Evolutionary conservation across 2,888 invertebrate species (phyloP).

Genomic region (Hetaerina titia): DNA sequence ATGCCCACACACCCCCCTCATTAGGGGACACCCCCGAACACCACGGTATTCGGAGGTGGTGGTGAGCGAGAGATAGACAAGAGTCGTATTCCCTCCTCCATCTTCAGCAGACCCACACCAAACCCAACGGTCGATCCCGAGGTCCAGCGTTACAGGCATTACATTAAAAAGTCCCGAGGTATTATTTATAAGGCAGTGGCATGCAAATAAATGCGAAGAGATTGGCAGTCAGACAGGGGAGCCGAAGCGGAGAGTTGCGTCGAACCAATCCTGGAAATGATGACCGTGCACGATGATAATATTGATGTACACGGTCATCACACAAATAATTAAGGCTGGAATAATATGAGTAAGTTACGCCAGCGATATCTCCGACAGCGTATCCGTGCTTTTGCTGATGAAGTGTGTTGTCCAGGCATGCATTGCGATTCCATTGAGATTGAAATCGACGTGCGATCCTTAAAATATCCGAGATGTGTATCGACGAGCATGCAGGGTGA

Average conservation of each 20-base stretch:
- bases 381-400: background rate
- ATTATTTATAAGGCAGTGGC: no score
- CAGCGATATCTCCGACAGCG: background rate
- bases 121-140: background rate
- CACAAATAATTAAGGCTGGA: background rate
- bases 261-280: background rate
- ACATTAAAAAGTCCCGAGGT: no score
- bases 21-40: background rate
- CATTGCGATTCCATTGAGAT: background rate
- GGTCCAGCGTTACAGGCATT: no score
- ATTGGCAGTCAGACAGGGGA: background rate
- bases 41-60: background rate
- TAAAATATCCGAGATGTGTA: background rate
- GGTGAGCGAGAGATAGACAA: background rate
- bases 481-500: background rate
- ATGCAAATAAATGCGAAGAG: no score
- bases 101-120: background rate
- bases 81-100: background rate
- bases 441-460: background rate
- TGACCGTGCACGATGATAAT: background rate
- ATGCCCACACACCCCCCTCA: conserved; percentile 4
- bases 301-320: background rate
- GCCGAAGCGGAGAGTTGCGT: background rate
- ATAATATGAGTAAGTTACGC: background rate
- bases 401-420: background rate